Evolutionary conservation across 2,113 vertebrate species (phyloP).

Genomic region (Talpa occidentalis): DNA sequence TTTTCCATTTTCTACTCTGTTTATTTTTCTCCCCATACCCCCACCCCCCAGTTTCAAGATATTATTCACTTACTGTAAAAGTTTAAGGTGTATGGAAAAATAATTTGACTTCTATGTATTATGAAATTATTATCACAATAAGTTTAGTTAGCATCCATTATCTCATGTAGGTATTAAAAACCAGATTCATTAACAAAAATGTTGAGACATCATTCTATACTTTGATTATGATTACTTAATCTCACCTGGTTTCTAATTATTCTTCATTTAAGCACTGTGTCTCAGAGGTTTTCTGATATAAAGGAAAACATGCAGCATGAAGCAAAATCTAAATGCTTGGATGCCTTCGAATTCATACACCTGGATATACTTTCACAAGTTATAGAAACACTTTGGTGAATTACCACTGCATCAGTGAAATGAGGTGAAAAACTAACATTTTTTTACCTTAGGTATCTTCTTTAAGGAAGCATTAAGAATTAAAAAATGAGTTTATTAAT

Average conservation of each 20-base stretch:
- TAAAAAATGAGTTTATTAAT: not conserved
- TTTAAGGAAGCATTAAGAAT: not conserved
- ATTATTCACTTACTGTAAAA: too few relatives aligned
- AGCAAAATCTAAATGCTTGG: not conserved
- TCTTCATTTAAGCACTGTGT: slow-evolving; percentile 65
- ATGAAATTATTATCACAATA: not conserved
- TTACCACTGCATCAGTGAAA: not conserved
- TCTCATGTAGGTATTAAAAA: too few relatives aligned
- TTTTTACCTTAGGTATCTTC: not conserved
- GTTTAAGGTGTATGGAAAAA: too few relatives aligned
- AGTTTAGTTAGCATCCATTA: not conserved
- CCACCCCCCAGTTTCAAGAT: too few relatives aligned
- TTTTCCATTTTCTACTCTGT: too few relatives aligned
- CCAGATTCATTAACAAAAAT: slow-evolving; percentile 44
- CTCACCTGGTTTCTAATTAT: slow-evolving; percentile 40
- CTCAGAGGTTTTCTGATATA: slow-evolving; percentile 49
- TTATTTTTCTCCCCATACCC: too few relatives aligned
- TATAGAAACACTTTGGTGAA: not conserved
- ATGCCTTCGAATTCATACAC: slow-evolving; percentile 3
- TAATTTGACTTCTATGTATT: too few relatives aligned
- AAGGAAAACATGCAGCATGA: slow-evolving; percentile 52
- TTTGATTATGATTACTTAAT: slow-evolving; percentile 62
- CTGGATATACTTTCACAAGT: not conserved
- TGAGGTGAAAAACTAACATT: not conserved
- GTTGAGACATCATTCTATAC: slow-evolving; percentile 7